These are phyloP conservation scores for Zaprionus obscuricornis DNA, from an alignment of 2,888 invertebrate genomes.

Conservation along the genomic window DNA sequence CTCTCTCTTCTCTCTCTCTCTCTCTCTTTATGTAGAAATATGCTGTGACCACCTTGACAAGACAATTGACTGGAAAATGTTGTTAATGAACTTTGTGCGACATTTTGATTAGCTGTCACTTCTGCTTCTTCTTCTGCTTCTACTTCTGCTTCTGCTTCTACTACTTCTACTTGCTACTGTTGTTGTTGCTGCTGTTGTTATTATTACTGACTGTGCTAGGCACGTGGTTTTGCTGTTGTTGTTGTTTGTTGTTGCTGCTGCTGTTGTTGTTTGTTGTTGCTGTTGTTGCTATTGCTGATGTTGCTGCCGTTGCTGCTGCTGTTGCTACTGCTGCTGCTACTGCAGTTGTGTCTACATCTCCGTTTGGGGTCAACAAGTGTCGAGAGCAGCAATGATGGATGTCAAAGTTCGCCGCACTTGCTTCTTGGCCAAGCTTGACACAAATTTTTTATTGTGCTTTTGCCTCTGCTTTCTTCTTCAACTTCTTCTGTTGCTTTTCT, in stretches of 20 bases:
- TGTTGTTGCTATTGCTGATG: no score
- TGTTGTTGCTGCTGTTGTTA: no score
- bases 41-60: constrained; percentile 58
- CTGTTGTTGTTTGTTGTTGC: constrained; percentile 3
- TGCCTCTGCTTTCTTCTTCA: no score
- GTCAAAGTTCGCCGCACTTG: constrained; percentile 52
- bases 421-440: constrained; percentile 49
- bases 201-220: not conserved
- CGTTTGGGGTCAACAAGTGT: constrained; percentile 66
- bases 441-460: constrained; percentile 53
- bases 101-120: constrained; percentile 73
- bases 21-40: constrained; percentile 41
- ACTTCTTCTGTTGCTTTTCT: no score
- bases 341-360: not conserved
- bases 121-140: not conserved
- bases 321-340: constrained; percentile 1
- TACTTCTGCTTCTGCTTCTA: not conserved
- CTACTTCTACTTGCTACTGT: not conserved
- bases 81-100: constrained; percentile 75
- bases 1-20: not conserved
- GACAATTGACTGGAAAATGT: constrained; percentile 77
- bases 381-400: constrained; percentile 68
- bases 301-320: no score
- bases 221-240: not conserved
- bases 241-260: not conserved